phyloP scores from a whole-genome alignment of 2,797 vertebrate genomes.

The Erethizon dorsatum region DNA sequence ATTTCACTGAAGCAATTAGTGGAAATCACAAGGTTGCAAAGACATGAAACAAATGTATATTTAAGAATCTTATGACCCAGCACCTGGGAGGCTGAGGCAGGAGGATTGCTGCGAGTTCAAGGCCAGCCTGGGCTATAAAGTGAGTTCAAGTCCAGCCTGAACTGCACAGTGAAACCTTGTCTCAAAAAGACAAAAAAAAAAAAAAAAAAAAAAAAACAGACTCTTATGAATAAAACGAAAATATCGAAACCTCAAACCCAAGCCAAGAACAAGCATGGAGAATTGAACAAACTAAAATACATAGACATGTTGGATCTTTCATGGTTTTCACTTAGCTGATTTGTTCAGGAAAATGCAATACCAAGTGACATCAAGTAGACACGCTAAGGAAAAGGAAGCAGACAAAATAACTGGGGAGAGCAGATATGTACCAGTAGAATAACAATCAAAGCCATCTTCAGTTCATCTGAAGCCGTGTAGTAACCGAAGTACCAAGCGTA shows the following conservation, averaged over 20 bases:
- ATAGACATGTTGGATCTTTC: not conserved
- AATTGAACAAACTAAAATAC: constrained; percentile 18
- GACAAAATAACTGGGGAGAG: not conserved
- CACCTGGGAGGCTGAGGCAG: too few species aligned
- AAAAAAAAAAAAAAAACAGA: too few species aligned
- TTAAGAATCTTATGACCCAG: constrained; percentile 27
- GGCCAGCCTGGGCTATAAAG: too few species aligned
- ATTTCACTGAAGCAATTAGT: constrained; percentile 40
- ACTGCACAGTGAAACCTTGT: too few species aligned
- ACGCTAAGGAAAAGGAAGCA: not conserved
- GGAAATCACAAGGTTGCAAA: constrained; percentile 44
- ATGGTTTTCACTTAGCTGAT: not conserved
- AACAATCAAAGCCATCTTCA: not conserved
- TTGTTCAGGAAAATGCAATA: constrained; percentile 47
- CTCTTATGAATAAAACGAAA: constrained; percentile 47
- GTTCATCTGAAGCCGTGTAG: not conserved
- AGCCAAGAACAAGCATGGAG: not conserved
- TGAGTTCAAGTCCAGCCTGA: too few species aligned
- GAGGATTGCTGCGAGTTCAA: too few species aligned
- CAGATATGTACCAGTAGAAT: not conserved
- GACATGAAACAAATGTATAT: constrained; percentile 12
- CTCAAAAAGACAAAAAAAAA: not conserved
- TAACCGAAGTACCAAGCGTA: not conserved
- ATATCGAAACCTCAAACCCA: not conserved
- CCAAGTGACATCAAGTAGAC: not conserved